These are phyloP conservation scores for Manduca sexta DNA, from an alignment of 1,140 invertebrate genomes.

Conservation along the genomic window DNA sequence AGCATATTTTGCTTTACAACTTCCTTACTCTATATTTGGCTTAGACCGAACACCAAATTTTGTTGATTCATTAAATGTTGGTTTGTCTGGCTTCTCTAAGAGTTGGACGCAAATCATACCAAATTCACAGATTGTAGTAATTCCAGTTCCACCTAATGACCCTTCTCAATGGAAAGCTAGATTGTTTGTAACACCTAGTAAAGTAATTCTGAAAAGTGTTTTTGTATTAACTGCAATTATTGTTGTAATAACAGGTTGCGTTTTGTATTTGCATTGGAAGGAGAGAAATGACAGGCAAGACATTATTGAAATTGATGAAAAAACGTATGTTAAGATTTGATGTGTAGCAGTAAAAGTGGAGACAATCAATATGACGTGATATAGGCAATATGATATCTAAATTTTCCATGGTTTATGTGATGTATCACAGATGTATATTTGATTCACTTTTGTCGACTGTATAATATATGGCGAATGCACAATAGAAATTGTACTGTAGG, in stretches of 20 bases:
- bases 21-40: slow-evolving; percentile 96
- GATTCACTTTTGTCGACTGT: too few relatives aligned
- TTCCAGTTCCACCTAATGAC: slow-evolving; percentile 87
- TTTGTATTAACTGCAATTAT: slow-evolving; percentile 92
- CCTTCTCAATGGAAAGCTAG: slow-evolving; percentile 92
- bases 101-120: slow-evolving; percentile 96
- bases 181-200: slow-evolving; percentile 96
- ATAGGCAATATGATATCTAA: too few relatives aligned
- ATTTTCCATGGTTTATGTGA: too few relatives aligned
- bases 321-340: slow-evolving; percentile 61
- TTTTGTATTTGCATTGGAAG: slow-evolving; percentile 92
- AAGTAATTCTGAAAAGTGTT: slow-evolving; percentile 93
- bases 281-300: slow-evolving; percentile 96
- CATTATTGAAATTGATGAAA: slow-evolving; percentile 75
- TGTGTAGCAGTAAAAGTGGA: not conserved
- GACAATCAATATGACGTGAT: too few relatives aligned
- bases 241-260: slow-evolving; percentile 87
- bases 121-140: slow-evolving; percentile 97
- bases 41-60: slow-evolving; percentile 98
- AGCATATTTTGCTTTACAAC: slow-evolving; percentile 91
- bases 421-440: too few relatives aligned
- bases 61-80: slow-evolving; percentile 91
- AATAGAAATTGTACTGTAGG: too few relatives aligned
- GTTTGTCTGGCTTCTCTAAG: slow-evolving; percentile 80
- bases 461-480: too few relatives aligned